A percentile compares a stretch with the other conserved stretches of the same genome.
These are phyloP conservation scores for Manis javanica DNA, from an alignment of 2,797 vertebrate species.

Conservation along the genomic window DNA sequence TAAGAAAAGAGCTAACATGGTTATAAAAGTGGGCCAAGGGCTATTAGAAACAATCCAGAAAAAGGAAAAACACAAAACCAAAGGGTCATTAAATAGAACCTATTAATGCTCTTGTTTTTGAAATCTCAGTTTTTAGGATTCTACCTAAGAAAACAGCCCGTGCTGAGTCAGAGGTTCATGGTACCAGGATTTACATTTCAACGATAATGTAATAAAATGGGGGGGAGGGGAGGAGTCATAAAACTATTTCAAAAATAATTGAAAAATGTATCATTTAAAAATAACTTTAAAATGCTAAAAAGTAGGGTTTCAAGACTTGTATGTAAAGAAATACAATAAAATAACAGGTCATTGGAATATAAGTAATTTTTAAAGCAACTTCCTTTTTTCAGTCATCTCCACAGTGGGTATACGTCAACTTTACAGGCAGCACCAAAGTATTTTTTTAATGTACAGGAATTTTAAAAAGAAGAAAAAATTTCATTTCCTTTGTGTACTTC, in stretches of 20 bases:
- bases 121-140: background rate
- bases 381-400: background rate
- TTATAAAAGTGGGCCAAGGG: background rate
- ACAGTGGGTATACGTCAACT: background rate
- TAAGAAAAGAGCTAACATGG: background rate
- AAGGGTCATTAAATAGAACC: background rate
- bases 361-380: background rate
- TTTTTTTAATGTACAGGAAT: background rate
- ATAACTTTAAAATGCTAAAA: background rate
- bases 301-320: background rate
- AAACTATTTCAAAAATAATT: background rate
- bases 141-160: background rate
- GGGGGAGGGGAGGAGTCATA: background rate
- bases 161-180: background rate
- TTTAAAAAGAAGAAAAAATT: conserved; percentile 27
- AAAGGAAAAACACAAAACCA: background rate
- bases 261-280: background rate
- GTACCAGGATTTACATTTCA: background rate
- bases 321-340: conserved; percentile 2
- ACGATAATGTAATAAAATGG: background rate
- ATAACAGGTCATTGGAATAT: background rate
- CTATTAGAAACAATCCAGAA: background rate
- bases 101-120: background rate
- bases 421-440: background rate
- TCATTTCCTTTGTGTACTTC: background rate